A percentile compares a stretch with the other conserved stretches of the same genome.
These are phyloP conservation scores for Danio jaintianensis DNA, from an alignment of 2,797 vertebrate genomes.

Conservation along the genomic window DNA sequence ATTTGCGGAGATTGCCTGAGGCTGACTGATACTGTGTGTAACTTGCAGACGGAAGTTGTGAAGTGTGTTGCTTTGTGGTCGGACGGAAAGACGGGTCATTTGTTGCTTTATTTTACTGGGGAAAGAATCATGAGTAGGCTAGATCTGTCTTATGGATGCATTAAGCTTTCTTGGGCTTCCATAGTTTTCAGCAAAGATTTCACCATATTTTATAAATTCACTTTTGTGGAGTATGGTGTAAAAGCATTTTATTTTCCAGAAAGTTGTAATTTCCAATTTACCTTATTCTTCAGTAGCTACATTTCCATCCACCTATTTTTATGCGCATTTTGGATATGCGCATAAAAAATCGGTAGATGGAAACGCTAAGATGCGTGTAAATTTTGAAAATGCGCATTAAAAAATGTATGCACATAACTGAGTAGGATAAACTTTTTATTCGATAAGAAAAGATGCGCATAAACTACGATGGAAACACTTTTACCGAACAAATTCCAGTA, in stretches of 20 bases:
- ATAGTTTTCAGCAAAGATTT: neutral
- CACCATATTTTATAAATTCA: neutral
- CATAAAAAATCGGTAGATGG: too few relatives aligned
- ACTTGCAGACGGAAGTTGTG: neutral
- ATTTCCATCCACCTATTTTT: too few relatives aligned
- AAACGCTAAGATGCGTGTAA: too few relatives aligned
- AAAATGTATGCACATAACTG: too few relatives aligned
- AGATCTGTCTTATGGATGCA: neutral
- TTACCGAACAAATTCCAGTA: too few relatives aligned
- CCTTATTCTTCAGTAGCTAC: too few relatives aligned
- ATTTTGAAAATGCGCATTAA: too few relatives aligned
- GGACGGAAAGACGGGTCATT: neutral
- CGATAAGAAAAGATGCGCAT: too few relatives aligned
- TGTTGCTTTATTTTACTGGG: neutral
- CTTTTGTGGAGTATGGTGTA: neutral
- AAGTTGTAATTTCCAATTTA: neutral
- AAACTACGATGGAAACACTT: too few relatives aligned
- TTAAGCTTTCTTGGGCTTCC: neutral
- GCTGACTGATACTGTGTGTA: slow-evolving; percentile 6
- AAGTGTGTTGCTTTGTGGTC: slow-evolving; percentile 12
- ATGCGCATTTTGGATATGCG: too few relatives aligned
- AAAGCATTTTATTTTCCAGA: neutral
- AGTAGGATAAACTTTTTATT: too few relatives aligned
- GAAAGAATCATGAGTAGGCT: neutral
- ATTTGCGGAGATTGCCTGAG: slow-evolving; percentile 25